phyloP scores from a whole-genome alignment of 2,888 invertebrate genomes.

The Orchesella flavescens region DNA sequence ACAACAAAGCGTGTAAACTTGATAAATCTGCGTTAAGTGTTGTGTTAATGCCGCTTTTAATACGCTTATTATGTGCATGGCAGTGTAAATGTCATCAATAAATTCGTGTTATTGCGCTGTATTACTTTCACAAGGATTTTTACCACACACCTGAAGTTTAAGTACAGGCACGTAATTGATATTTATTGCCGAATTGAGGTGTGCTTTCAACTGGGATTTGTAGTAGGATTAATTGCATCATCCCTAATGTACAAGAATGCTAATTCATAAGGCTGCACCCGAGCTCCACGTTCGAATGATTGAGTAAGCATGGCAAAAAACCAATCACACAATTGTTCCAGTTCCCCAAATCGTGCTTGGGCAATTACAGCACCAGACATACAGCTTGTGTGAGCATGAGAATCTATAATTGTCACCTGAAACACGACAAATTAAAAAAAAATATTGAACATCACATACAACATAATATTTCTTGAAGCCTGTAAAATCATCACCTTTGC shows the following conservation, averaged over 20 bases:
- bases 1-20: no score
- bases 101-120: no score
- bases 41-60: no score
- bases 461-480: no score
- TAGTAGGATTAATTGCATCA: background rate
- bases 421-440: slow-evolving; percentile 16
- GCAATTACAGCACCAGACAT: slow-evolving; percentile 68
- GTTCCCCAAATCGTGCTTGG: slow-evolving; percentile 62
- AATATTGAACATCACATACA: background rate
- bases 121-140: no score
- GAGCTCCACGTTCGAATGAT: slow-evolving; percentile 50
- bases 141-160: no score
- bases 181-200: no score
- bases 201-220: background rate
- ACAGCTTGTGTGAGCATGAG: slow-evolving; percentile 66
- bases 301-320: slow-evolving; percentile 60
- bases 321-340: slow-evolving; percentile 68
- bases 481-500: slow-evolving; percentile 60
- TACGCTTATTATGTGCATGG: no score
- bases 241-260: slow-evolving; percentile 58
- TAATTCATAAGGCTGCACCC: slow-evolving; percentile 59
- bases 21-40: no score
- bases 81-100: no score
- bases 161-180: no score
- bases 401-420: slow-evolving; percentile 68